Conservation (phyloP, 2,888 invertebrate genomes). For the Elmis aenea region DNA sequence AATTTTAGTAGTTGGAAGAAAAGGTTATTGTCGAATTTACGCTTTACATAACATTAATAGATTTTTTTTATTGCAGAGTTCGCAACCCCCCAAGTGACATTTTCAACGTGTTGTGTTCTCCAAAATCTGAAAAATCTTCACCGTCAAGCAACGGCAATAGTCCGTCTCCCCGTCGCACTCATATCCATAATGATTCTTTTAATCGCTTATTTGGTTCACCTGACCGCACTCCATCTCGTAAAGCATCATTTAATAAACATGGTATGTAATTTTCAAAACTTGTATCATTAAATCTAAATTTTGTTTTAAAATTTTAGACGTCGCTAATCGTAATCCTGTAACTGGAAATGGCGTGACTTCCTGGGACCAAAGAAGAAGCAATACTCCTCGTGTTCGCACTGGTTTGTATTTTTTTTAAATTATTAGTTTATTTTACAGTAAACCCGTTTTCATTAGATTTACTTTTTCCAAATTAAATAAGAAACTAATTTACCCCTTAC, state of each 20-base stretch:
- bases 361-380: slow-evolving; percentile 38
- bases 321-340: slow-evolving; percentile 44
- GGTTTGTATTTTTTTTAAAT: slow-evolving; percentile 30
- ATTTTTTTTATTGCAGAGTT: slow-evolving; percentile 37
- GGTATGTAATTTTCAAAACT: slow-evolving; percentile 26
- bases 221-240: slow-evolving; percentile 37
- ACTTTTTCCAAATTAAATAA: background rate
- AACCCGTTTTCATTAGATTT: too few species aligned
- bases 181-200: slow-evolving; percentile 40
- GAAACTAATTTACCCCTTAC: too few species aligned
- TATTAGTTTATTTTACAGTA: too few species aligned
- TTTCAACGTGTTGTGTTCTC: slow-evolving; percentile 41
- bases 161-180: slow-evolving; percentile 27
- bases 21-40: too few species aligned
- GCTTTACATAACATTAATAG: too few species aligned
- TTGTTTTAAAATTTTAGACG: slow-evolving; percentile 33
- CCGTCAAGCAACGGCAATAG: slow-evolving; percentile 19
- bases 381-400: slow-evolving; percentile 37
- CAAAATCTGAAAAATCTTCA: slow-evolving; percentile 23
- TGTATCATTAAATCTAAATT: background rate
- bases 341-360: slow-evolving; percentile 46
- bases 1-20: too few species aligned
- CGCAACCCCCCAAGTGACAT: slow-evolving; percentile 45
- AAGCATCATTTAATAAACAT: slow-evolving; percentile 43
- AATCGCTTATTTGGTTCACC: slow-evolving; percentile 42